These are phyloP conservation scores for Yponomeuta plumbellus DNA, from an alignment of 2,888 invertebrate genomes.

Conservation along the genomic window DNA sequence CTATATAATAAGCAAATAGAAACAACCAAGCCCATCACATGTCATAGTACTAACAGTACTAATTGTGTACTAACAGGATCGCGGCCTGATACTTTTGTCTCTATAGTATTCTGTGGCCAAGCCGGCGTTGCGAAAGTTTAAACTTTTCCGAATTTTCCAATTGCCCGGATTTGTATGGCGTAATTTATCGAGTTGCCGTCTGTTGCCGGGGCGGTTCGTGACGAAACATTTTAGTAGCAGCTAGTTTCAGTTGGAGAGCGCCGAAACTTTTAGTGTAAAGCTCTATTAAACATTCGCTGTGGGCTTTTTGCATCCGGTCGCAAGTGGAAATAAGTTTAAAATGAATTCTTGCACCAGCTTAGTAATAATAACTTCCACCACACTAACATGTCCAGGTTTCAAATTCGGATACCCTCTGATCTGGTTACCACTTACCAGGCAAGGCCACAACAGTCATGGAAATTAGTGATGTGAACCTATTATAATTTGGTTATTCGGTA, in stretches of 20 bases:
- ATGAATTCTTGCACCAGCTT: no score
- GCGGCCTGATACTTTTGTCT: not conserved
- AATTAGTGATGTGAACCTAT: no score
- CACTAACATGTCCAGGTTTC: no score
- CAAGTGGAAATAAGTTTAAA: no score
- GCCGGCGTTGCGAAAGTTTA: constrained; percentile 26
- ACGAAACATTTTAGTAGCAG: constrained; percentile 45
- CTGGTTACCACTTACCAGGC: no score
- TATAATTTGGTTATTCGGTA: no score
- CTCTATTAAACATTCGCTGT: constrained; percentile 32
- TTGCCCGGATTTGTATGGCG: constrained; percentile 32
- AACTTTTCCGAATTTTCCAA: constrained; percentile 27
- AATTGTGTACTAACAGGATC: not conserved
- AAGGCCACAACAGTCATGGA: no score
- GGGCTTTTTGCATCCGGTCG: not conserved
- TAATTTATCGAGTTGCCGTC: constrained; percentile 47
- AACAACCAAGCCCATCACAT: no score
- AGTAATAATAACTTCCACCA: no score
- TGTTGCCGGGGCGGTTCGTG: constrained; percentile 34
- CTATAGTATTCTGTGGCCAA: not conserved
- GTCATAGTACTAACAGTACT: not conserved
- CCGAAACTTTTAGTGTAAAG: constrained; percentile 51
- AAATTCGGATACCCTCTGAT: no score
- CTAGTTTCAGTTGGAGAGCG: constrained; percentile 36
- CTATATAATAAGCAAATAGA: no score